Evolutionary conservation across 2,797 vertebrate genomes (phyloP), one percentile per base, ranked within the genome.

Genomic region (Malurus splendens): DNA sequence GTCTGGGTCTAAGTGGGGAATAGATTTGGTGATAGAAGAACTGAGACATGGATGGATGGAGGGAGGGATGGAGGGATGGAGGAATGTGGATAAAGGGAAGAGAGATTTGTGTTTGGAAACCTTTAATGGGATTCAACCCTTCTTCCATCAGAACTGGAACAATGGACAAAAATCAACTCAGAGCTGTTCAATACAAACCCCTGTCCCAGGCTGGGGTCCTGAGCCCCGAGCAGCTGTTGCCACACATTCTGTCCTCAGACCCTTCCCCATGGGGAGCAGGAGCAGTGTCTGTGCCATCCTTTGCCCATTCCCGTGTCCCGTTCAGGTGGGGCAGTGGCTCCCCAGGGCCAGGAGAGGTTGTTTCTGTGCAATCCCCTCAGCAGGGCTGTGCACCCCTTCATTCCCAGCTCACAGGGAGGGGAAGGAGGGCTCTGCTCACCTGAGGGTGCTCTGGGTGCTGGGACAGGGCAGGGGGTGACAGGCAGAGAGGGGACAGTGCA

Each of bases 61-160:
- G 10, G 36, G 36, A 10, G 36, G 36, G 10, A 36, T 36, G 36
- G 36, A 36, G 9, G 36, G 36, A 36, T 36, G 9, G 36, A 36
- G n/a, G 24, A 33, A 42, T 42, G 33, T 30, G 41, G 19, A n/a
- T 28, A 57, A 66, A 59, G 24, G 47, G 42, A 30, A 83, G 52
- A 71, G 10, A 18, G 30, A 11, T 18, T 56, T 64, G 23, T 38
- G 23, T 6, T 6, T 36, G 38, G 25, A 82, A 84, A 89, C 16
- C 11, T 64, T 67, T 14, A 30, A 14, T 41, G 39, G 18, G 20
- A 19, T 52, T 60, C 7, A 28, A 50, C 12, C 10, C 9, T 55
- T 18, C 4, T 0, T 0, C 11, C 27, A 8, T 48, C 42, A 32
- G 71, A 57, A 30, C 39, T 16, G 19, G 30, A 61, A 42, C 3